These are phyloP conservation scores for Actinernus sp. DNA, from an alignment of 92 coral and sea anemone genomes.

Conservation along the genomic window DNA sequence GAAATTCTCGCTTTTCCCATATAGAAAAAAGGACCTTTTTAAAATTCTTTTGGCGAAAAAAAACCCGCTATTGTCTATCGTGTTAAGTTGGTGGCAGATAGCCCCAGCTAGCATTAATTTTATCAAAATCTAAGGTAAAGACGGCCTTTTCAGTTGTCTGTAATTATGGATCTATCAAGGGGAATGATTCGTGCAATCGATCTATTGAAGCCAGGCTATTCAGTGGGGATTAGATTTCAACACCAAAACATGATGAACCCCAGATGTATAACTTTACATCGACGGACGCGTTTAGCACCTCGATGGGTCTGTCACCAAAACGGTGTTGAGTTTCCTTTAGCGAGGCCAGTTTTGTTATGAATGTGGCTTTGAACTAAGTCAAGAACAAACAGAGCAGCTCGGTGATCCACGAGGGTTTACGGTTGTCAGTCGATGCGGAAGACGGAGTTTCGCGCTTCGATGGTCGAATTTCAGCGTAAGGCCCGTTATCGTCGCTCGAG, in stretches of 20 bases:
- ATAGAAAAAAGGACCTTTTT: too few relatives aligned
- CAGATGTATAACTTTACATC: too few relatives aligned
- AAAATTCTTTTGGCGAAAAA: too few relatives aligned
- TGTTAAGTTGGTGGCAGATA: too few relatives aligned
- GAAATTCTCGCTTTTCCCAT: too few relatives aligned
- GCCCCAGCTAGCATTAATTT: too few relatives aligned
- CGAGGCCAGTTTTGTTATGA: not conserved
- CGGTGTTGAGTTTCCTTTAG: constrained; percentile 2
- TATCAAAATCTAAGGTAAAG: not conserved
- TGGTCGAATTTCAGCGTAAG: not conserved
- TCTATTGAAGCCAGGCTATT: constrained; percentile 11
- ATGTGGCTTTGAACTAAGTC: not conserved
- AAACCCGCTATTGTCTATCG: too few relatives aligned
- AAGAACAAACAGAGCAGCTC: not conserved
- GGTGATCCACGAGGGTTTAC: too few relatives aligned
- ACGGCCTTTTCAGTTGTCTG: not conserved
- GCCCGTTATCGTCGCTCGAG: not conserved
- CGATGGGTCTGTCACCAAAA: constrained; percentile 36
- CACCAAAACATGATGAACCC: constrained; percentile 19
- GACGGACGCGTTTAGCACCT: constrained; percentile 12
- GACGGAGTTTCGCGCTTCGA: not conserved
- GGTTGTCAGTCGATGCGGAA: not conserved
- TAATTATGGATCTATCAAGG: not conserved
- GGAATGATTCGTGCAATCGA: constrained; percentile 27
- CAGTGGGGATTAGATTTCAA: constrained; percentile 39